Evolutionary conservation across 2,888 invertebrate species (phyloP).

Genomic region (Drosophila mayaguana): DNA sequence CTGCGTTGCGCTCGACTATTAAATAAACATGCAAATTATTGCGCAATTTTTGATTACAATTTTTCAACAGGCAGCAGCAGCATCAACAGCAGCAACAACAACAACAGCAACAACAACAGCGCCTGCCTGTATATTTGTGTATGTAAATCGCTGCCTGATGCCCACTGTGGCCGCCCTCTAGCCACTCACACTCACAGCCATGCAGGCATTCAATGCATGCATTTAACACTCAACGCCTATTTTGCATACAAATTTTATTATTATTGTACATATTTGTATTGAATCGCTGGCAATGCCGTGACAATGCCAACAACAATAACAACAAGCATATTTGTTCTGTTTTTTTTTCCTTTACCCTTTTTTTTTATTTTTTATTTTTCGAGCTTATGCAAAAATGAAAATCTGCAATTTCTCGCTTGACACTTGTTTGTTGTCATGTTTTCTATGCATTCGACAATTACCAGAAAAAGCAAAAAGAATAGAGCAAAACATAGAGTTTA

Average conservation of each 20-base stretch:
- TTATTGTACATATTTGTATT: conserved; percentile 74
- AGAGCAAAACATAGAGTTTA: conserved; percentile 16
- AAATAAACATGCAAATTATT: conserved; percentile 82
- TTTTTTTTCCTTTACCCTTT: conserved; percentile 15
- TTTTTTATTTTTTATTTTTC: conserved; percentile 28
- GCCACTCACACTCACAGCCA: conserved; percentile 3
- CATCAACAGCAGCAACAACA: conserved; percentile 12
- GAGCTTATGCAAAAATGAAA: conserved; percentile 74
- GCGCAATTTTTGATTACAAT: conserved; percentile 81
- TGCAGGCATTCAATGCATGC: conserved; percentile 60
- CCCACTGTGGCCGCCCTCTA: not conserved
- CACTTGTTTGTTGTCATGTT: conserved; percentile 80
- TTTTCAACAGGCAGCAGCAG: conserved; percentile 62
- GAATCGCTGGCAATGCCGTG: conserved; percentile 62
- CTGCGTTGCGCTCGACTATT: conserved; percentile 61
- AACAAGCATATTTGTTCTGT: conserved; percentile 20
- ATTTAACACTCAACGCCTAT: conserved; percentile 81
- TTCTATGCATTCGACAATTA: conserved; percentile 45
- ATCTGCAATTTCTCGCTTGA: conserved; percentile 71
- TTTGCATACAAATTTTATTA: conserved; percentile 81
- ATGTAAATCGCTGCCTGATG: conserved; percentile 62
- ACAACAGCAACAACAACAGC: conserved; percentile 13
- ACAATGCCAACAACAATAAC: conserved; percentile 43
- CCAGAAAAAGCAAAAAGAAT: not conserved
- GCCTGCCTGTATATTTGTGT: conserved; percentile 63